Evolutionary conservation across 2,888 invertebrate species (phyloP), one percentile per base, ranked within the genome.

Genomic region (Drosophila neotestacea): DNA sequence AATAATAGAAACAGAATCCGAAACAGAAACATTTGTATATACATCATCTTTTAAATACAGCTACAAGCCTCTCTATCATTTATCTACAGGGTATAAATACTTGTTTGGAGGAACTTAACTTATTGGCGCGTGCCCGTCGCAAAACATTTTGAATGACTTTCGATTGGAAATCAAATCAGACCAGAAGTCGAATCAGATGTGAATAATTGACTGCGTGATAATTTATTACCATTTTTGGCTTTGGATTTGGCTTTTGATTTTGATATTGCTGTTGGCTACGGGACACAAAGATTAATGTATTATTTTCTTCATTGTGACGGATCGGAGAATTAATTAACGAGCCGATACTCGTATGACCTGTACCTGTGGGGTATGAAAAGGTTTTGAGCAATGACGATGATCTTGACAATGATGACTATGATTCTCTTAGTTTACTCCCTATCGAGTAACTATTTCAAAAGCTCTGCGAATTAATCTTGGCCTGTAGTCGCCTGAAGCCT

Each of bases 301-400:
- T 36, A 61, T 36, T 47, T 52, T 32, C 34, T 39, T 41, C 42
- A 42, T 56, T 78, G 51, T 70, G 76, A 70, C 76, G 74, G 70
- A 47, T 61, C 58, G 46, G 30, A 64, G 55, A 76, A 76, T 65
- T 59, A 78, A 76, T 76, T 70, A 76, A 60, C 42, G 36, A 74
- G 54, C 42, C 62, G 54, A 28, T 51, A 46, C 39, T 51, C 38
- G 39, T 16, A 30, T 79, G 76, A 79, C 79, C 76, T 62, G 56
- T 54, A 78, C 50, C 79, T 62, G 30, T 16, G 28, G 61, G 79
- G 44, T 41, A 54, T 13, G 47, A 54, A 41, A 56, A 47, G 34
- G 47, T 38, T 28, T 54, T 4, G 9, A 36, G 48, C 56, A 46
- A 36, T 47, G 47, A 36, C 16, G 38, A 59, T 38, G 38, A 51